Evolutionary conservation across 2,797 vertebrate genomes (phyloP), one percentile per base, ranked within the genome.

Genomic region (Clamator glandarius): DNA sequence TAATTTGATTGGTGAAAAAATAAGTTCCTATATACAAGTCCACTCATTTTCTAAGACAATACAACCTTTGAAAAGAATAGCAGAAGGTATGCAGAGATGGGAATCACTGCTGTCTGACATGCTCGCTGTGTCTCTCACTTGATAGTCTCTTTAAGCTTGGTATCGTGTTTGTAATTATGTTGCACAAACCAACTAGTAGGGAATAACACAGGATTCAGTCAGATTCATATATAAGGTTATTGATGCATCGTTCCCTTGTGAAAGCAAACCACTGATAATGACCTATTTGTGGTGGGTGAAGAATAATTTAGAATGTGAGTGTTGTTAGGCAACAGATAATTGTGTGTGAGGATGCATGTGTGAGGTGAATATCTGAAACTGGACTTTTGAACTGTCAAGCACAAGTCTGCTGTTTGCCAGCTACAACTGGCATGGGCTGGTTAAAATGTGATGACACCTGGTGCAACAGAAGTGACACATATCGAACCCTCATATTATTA

Each of bases 1-100:
- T 73, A 5, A 46, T 15, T 6, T n/a, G 28, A 64, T 0, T 46
- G n/a, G 51, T 13, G 5, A 36, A 46, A 59, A 44, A 29, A 33
- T 4, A n/a, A 28, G 25, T 18, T 70, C 17, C 23, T 42, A 8
- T 1, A 3, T 0, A 57, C 61, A 8, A 44, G 9, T 29, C n/a
- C 58, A 2, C 2, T 55, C 9, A 19, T 50, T 74, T 74, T 28
- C 33, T 55, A 4, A 28, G 36, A 35, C 15, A 50, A 7, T 28
- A 48, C 2, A 24, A 7, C 3, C 3, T 12, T 0, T 16, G 63
- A 21, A 33, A 35, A 51, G 51, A 58, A 81, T 61, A 70, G 81
- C n/a, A n/a, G n/a, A 8, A 84, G 78, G 41, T 68, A 69, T 74
- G 84, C 84, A 74, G 61, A 21, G 41, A 48, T 12, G 31, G 58